Conservation (phyloP, 2,113 vertebrate species). For the Rhegmatorhina hoffmannsi region DNA sequence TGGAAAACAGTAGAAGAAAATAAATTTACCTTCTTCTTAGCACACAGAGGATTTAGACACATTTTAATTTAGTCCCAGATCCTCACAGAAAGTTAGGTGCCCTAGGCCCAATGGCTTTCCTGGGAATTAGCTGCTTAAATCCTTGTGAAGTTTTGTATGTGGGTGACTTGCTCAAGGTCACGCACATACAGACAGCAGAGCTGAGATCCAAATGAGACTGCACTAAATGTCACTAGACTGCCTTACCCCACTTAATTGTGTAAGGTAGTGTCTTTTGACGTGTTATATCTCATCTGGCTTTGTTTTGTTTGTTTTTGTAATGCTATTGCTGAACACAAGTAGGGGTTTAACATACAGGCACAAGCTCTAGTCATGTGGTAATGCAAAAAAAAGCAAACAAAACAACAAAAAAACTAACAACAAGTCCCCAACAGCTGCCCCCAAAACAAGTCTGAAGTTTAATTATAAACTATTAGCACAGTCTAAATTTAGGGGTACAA, state of each 20-base stretch:
- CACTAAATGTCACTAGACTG: not conserved
- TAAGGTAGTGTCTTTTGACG: not conserved
- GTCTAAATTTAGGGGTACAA: not conserved
- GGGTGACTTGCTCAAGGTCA: not conserved
- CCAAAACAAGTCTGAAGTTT: not conserved
- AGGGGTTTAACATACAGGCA: not conserved
- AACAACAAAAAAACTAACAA: not conserved
- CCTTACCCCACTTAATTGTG: not conserved
- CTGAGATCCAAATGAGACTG: not conserved
- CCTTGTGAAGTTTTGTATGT: not conserved
- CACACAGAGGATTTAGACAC: not conserved
- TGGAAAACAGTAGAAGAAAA: not conserved
- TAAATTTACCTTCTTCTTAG: not conserved
- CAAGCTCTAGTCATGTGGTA: not conserved
- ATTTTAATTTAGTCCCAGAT: not conserved
- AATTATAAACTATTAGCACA: not conserved
- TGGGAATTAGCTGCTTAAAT: not conserved
- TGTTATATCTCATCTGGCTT: not conserved
- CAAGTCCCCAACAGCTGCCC: too few species aligned
- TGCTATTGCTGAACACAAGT: not conserved
- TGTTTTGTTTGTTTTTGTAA: not conserved
- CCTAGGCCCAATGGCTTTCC: not conserved
- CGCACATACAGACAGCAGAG: not conserved
- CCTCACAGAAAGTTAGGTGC: not conserved
- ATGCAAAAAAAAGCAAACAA: not conserved